Evolutionary conservation across 2,113 vertebrate genomes (phyloP).

Genomic region (Fulica atra): DNA sequence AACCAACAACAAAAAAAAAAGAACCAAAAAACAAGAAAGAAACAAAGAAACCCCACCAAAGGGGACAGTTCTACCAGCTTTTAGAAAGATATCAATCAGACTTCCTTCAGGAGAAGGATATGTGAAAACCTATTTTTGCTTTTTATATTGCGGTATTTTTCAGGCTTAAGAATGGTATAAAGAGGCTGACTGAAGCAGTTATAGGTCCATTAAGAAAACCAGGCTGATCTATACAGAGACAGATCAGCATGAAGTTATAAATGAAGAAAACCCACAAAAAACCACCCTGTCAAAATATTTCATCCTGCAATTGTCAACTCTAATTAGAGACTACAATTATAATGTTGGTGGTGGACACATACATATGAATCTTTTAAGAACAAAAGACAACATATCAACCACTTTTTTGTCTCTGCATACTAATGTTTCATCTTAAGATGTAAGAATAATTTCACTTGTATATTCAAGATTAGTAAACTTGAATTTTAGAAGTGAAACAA

Average conservation of each 20-base stretch:
- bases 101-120: background rate
- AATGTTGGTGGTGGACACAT: background rate
- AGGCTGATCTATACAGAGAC: background rate
- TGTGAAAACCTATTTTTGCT: background rate
- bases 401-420: background rate
- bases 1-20: too few species aligned
- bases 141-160: background rate
- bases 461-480: background rate
- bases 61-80: background rate
- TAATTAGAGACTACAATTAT: background rate
- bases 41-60: background rate
- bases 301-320: background rate
- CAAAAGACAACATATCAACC: background rate
- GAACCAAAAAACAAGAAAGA: background rate
- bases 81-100: background rate
- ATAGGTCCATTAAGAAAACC: background rate
- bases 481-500: background rate
- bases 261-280: background rate
- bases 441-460: background rate
- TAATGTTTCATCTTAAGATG: background rate
- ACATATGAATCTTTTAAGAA: background rate
- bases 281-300: background rate
- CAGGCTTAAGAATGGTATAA: background rate
- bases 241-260: background rate
- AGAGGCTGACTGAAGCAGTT: background rate